Base-by-base conservation (phyloP, 92 coral and sea anemone species). In the Isaurus tuberculatus region DNA sequence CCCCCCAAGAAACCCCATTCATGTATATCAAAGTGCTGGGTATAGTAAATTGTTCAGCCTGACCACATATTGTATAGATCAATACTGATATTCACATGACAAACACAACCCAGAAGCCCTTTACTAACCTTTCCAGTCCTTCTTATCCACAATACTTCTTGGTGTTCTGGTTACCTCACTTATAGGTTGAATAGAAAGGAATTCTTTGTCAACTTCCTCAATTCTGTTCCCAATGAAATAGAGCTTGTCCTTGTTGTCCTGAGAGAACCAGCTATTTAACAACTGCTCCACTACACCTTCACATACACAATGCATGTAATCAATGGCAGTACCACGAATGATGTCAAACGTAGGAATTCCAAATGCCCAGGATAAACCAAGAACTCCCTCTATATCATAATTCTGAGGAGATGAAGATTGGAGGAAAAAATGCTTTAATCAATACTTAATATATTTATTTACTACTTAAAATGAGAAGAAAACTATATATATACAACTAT, bases 181-280 rank as follows among this genome's bases (percentile, higher is more conserved):
- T 72, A 36, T 79, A 72, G 44, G 71, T 55, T 72, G 58, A 79
- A 23, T 83, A 72, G 81, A 51, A 2, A 51, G 60, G 60, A 51
- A 51, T 15, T 51, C 22, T 17, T 17, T 17, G 22, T 51, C 60
- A 51, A 51, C 3, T 15, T 51, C 60, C 20, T 51, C 60, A 15
- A 51, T 15, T 51, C 1, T 51, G 22, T 51, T 15, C 22, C 60
- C 60, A 51, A 51, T 51, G 22, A 51, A 51, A 22, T 15, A 51
- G 6, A 51, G n/a, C 20, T 17, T n/a, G 17, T 16, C 22, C 17
- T 51, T 17, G 20, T 65, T 75, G 33, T 29, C 75, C 51, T 64
- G 16, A n/a, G 60, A 51, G 17, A 51, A 51, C 60, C 60, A 65
- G 69, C 57, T 74, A 63, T 75, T 16, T 74, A 81, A 46, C 63